phyloP scores from a whole-genome alignment of 2,888 invertebrate genomes.

The Hydropsyche betteni region DNA sequence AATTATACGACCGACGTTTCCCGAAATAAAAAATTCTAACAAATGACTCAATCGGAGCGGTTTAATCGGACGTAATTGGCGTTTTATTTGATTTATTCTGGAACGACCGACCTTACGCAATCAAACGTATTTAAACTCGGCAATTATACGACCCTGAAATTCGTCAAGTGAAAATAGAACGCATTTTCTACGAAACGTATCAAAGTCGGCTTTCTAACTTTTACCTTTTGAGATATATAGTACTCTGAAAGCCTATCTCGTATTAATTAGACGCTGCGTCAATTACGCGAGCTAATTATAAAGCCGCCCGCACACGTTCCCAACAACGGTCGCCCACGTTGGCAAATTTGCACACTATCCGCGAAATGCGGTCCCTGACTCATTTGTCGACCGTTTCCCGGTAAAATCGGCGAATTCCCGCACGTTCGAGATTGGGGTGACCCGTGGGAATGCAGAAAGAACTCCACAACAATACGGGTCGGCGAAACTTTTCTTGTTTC shows the following conservation, averaged over 20 bases:
- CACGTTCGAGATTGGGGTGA: conserved; percentile 24
- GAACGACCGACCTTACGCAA: neutral
- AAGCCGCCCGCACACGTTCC: neutral
- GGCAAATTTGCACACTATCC: no score
- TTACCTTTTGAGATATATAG: no score
- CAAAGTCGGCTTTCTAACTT: no score
- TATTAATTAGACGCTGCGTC: no score
- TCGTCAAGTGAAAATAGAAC: neutral
- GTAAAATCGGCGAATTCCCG: conserved; percentile 9
- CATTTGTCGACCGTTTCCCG: no score
- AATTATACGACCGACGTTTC: neutral
- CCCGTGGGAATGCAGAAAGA: conserved; percentile 34
- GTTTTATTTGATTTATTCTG: neutral
- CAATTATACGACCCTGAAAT: conserved; percentile 1
- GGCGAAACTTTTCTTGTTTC: conserved; percentile 14
- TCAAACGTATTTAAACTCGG: neutral
- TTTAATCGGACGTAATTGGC: conserved; percentile 4
- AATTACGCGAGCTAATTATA: no score
- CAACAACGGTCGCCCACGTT: neutral
- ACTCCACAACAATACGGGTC: conserved; percentile 9
- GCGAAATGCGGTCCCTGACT: neutral
- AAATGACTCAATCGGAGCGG: neutral
- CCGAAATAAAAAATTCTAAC: neutral
- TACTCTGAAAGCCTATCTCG: no score
- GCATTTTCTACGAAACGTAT: no score